Percentiles rank a stretch among this genome's conserved stretches.
Conservation (phyloP, 2,113 vertebrate species). For the Polypterus senegalus region DNA sequence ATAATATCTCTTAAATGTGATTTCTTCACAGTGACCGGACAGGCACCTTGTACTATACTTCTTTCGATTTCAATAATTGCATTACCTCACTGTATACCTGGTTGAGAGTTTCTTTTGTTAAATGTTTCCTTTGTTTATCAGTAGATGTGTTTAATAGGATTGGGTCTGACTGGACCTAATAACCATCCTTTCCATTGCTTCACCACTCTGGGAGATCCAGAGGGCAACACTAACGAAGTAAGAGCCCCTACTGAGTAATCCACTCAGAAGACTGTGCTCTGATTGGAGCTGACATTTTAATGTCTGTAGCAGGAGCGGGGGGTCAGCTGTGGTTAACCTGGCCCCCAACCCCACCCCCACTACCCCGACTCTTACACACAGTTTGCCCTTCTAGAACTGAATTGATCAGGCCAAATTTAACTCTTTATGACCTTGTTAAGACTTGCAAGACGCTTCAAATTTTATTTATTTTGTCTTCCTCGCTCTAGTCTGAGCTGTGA, state of each 20-base stretch:
- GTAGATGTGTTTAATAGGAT: constrained; percentile 66
- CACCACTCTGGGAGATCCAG: constrained; percentile 42
- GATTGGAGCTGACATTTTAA: constrained; percentile 70
- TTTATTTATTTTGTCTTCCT: too few species aligned
- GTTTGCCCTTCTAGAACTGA: constrained; percentile 54
- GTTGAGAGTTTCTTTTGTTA: constrained; percentile 64
- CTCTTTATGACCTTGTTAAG: constrained; percentile 62
- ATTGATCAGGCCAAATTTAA: constrained; percentile 64
- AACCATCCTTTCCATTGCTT: constrained; percentile 39
- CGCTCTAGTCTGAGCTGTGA: too few species aligned
- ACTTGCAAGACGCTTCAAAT: not conserved
- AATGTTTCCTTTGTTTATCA: constrained; percentile 66
- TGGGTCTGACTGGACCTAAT: constrained; percentile 60
- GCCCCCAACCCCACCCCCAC: constrained; percentile 29
- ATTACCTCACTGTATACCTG: constrained; percentile 12
- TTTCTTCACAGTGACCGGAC: too few species aligned
- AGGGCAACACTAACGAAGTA: constrained; percentile 43
- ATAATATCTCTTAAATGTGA: too few species aligned
- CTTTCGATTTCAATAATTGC: constrained; percentile 29
- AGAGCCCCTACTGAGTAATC: constrained; percentile 52
- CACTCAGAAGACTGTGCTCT: constrained; percentile 52
- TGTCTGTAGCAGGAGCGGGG: constrained; percentile 57
- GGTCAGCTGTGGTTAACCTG: constrained; percentile 60
- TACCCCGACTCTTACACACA: constrained; percentile 41
- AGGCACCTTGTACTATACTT: not conserved